Conservation (phyloP, 2,113 vertebrate genomes). For the Boulengeromyrus knoepffleri region DNA sequence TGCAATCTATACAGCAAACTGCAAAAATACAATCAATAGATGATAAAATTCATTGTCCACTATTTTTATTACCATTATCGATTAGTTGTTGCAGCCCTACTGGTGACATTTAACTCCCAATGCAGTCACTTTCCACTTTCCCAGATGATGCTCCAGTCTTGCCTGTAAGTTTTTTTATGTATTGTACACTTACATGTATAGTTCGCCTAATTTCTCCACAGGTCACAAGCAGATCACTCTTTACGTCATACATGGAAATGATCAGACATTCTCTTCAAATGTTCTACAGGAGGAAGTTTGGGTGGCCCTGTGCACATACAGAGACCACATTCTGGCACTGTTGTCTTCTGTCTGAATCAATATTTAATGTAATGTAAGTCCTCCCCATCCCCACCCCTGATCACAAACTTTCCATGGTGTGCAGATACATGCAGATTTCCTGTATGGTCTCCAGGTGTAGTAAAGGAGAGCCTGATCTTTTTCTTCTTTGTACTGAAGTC, state of each 20-base stretch:
- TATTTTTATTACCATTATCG: neutral
- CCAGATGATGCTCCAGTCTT: neutral
- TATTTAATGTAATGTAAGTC: neutral
- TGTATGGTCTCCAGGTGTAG: neutral
- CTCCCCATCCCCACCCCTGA: neutral
- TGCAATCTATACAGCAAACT: neutral
- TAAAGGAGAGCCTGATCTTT: neutral
- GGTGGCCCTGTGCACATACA: neutral
- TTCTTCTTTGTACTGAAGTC: neutral
- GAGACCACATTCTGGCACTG: neutral
- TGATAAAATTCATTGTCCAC: neutral
- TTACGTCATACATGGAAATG: neutral
- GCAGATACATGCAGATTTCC: neutral
- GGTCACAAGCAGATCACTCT: neutral
- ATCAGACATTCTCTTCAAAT: neutral
- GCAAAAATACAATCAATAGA: neutral
- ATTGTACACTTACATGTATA: neutral
- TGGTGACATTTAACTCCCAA: neutral
- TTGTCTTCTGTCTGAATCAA: neutral
- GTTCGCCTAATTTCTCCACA: neutral
- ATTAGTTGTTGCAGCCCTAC: neutral
- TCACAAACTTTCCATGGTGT: neutral
- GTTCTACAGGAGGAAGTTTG: neutral
- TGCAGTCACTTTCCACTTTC: neutral
- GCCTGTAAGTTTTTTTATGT: neutral